Base-by-base conservation (phyloP, 2,888 invertebrate species). In the Rapana venosa region DNA sequence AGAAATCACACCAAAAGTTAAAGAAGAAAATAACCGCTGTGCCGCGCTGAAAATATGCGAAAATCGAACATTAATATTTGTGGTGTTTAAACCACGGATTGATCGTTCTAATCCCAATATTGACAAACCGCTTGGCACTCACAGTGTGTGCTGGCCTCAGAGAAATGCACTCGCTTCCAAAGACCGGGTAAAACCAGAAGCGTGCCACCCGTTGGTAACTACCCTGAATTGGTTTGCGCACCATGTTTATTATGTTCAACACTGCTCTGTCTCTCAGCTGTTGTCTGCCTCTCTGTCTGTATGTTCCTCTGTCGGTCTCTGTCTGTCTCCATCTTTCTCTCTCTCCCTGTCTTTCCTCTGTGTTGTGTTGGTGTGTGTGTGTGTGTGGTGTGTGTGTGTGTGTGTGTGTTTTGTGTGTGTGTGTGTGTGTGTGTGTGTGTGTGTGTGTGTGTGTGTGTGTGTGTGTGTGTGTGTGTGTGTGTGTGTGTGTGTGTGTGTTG, bases 391-490 rank as follows among this genome's bases (percentile, higher is more conserved):
- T 17, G 22, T n/a, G n/a, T n/a, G n/a, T 17, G 26, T 11, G 26
- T 17, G 26, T 22, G 26, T 22, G 26, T 70, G 26, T 22, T 5
- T 70, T 70, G 5, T 70, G 5, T 70, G 26, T 22, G 22, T 70
- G 17, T 61, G 17, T 61, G 17, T 61, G 17, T 61, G 17, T 61
- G 5, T 22, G 22, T 11, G 5, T 70, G 70, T 70, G 70, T 70
- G 70, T 70, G 70, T 70, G 70, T 70, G 70, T 70, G 70, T 70
- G 70, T 70, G 70, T 70, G 70, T 70, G 70, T 70, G 70, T 70
- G 70, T 70, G 70, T 70, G 70, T 70, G 70, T 70, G 70, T 70
- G 70, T 70, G 70, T 70, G 70, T 70, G 70, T 26, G 70, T 26
- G 70, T 70, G 70, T 70, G 70, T 70, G 70, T 70, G 15, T 11